A percentile compares a stretch with the other conserved stretches of the same genome.
Evolutionary conservation across 2,113 vertebrate species (phyloP).

Genomic region (Lycaon pictus): DNA sequence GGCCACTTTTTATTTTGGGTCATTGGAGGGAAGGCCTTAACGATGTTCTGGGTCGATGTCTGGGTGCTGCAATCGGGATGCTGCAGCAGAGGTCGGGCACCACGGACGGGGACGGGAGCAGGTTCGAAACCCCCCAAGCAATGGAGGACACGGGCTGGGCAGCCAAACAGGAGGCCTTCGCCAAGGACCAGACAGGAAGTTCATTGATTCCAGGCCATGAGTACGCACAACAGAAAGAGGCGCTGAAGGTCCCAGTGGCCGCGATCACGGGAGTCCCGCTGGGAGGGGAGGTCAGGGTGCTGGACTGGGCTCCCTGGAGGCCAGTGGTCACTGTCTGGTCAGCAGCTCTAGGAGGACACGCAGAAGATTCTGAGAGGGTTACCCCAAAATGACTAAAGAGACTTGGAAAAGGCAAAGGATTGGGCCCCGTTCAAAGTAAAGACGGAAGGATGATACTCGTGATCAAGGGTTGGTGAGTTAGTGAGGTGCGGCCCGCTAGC

Average conservation of each 20-base stretch:
- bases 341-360: background rate
- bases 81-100: fast-evolving
- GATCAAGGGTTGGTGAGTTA: background rate
- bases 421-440: background rate
- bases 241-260: background rate
- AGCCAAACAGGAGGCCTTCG: background rate
- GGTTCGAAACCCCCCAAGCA: background rate
- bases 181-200: background rate
- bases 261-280: background rate
- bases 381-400: no score
- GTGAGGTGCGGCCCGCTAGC: background rate
- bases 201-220: background rate
- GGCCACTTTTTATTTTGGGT: background rate
- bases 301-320: background rate
- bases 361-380: background rate
- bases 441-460: background rate
- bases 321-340: background rate
- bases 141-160: fast-evolving
- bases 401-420: background rate
- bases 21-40: background rate
- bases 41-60: background rate
- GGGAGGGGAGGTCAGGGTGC: background rate
- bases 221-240: background rate
- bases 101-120: no score
- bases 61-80: background rate